These are phyloP conservation scores for Lasioglossum morio DNA, from an alignment of 2,888 invertebrate genomes.

Conservation along the genomic window DNA sequence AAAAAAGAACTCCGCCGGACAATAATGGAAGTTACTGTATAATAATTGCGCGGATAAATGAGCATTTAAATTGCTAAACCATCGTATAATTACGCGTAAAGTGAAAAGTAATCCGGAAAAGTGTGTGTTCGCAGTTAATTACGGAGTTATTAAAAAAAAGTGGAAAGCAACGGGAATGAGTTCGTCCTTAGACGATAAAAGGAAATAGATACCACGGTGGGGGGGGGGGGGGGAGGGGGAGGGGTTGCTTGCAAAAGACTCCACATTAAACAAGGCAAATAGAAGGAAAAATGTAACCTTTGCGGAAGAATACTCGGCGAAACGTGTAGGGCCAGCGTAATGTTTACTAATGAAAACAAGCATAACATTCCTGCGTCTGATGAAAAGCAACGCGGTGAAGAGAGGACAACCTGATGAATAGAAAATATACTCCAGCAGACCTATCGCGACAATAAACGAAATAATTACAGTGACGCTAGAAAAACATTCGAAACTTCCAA, in stretches of 20 bases:
- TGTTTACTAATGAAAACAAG: conserved; percentile 2
- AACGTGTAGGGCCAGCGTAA: neutral
- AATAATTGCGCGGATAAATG: neutral
- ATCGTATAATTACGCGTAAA: conserved; percentile 8
- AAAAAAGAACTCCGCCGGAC: neutral
- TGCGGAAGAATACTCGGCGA: neutral
- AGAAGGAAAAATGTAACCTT: neutral
- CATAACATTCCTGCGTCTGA: neutral
- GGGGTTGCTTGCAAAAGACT: neutral
- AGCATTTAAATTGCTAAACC: neutral
- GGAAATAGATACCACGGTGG: neutral
- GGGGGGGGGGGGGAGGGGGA: no score
- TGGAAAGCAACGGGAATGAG: neutral
- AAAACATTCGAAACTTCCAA: neutral
- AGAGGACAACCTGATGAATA: neutral
- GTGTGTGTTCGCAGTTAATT: conserved; percentile 3
- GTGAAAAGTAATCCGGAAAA: conserved; percentile 18
- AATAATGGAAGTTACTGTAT: neutral
- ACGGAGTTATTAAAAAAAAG: neutral
- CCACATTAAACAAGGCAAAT: neutral
- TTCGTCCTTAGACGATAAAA: neutral
- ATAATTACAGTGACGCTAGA: neutral
- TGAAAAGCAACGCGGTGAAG: neutral
- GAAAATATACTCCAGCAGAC: neutral
- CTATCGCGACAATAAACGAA: neutral